phyloP scores from a whole-genome alignment of 2,888 invertebrate genomes.

The Dyspetes luteomarginatus region DNA sequence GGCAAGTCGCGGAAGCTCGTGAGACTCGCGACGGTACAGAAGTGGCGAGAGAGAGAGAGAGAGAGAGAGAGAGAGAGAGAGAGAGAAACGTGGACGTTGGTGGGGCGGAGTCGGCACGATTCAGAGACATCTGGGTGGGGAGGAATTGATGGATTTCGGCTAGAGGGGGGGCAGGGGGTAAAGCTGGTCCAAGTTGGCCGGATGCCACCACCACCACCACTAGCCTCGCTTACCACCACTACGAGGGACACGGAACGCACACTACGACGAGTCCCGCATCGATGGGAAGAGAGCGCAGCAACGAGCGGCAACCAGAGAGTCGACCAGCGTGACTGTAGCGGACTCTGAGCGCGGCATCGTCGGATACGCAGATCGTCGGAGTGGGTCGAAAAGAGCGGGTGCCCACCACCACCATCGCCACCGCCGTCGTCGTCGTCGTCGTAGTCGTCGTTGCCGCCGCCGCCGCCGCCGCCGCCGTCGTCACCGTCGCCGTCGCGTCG shows the following conservation, averaged over 20 bases:
- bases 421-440: too few species aligned
- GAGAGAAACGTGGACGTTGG: conserved; percentile 43
- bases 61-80: conserved; percentile 23
- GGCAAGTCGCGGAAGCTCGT: conserved; percentile 71
- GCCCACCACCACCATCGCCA: conserved; percentile 59
- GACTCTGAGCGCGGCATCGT: conserved; percentile 70
- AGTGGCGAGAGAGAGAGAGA: conserved; percentile 41
- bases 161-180: conserved; percentile 62
- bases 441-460: too few species aligned
- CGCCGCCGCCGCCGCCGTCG: too few species aligned
- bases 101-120: conserved; percentile 60
- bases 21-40: conserved; percentile 35
- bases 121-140: conserved; percentile 48
- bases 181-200: conserved; percentile 41
- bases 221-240: too few species aligned
- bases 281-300: conserved; percentile 44
- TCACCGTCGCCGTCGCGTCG: too few species aligned
- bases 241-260: conserved; percentile 27
- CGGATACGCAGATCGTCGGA: conserved; percentile 78
- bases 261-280: conserved; percentile 53
- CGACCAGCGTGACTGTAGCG: conserved; percentile 65
- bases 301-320: conserved; percentile 60
- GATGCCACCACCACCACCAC: conserved; percentile 47
- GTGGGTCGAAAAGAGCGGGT: conserved; percentile 78
- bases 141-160: conserved; percentile 10